Conservation (phyloP, 1,140 invertebrate genomes). For the Pseudomyrmex dendroicus region DNA sequence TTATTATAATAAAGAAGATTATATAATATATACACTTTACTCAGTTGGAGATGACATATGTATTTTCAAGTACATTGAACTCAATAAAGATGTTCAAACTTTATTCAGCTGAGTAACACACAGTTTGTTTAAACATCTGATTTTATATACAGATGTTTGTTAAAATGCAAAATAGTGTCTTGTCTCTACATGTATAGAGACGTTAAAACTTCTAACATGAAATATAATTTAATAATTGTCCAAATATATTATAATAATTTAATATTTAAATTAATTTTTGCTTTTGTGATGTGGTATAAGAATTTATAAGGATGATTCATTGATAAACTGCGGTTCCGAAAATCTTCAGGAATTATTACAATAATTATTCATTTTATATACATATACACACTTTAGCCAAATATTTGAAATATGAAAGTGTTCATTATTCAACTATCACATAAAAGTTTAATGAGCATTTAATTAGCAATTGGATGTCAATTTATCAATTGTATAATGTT, state of each 20-base stretch:
- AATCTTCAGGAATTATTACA: too few species aligned
- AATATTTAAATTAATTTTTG: too few species aligned
- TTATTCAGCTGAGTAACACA: neutral
- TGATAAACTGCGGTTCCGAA: too few species aligned
- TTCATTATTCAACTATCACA: neutral
- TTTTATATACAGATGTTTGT: too few species aligned
- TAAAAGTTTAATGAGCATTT: neutral
- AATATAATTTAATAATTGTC: too few species aligned
- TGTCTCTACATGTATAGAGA: neutral
- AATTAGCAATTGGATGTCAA: neutral
- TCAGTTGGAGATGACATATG: neutral
- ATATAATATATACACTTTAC: too few species aligned
- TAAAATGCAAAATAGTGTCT: too few species aligned
- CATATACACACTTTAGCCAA: neutral
- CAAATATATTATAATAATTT: too few species aligned
- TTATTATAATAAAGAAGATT: too few species aligned
- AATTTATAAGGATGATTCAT: too few species aligned
- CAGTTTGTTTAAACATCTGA: neutral
- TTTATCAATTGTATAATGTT: conserved; percentile 7
- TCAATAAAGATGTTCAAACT: neutral
- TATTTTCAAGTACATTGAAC: neutral
- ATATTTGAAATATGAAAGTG: neutral
- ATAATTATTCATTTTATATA: neutral
- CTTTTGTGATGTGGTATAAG: too few species aligned
- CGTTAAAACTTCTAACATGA: neutral